phyloP scores from a whole-genome alignment of 2,888 invertebrate genomes.

The Ashinkailepas kermadecensis region DNA sequence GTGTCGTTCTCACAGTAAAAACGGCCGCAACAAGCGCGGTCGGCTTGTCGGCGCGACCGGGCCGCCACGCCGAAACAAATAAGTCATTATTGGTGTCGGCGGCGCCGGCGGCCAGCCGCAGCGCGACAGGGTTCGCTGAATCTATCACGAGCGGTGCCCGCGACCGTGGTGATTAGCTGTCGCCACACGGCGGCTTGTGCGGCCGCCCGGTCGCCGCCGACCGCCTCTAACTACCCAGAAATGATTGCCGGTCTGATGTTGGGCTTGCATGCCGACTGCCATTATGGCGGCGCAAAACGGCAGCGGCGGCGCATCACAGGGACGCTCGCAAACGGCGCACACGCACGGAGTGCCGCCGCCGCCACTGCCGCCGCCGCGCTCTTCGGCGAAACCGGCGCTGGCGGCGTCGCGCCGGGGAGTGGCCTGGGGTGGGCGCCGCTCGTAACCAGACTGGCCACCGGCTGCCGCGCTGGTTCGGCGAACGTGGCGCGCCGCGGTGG shows the following conservation, averaged over 20 bases:
- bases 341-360: conserved; percentile 2
- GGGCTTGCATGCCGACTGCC: conserved; percentile 12
- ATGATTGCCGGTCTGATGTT: background rate
- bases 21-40: background rate
- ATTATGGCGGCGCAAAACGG: background rate
- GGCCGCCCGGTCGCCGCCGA: background rate
- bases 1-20: background rate
- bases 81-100: conserved; percentile 4
- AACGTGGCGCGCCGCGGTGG: background rate
- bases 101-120: background rate
- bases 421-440: background rate
- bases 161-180: conserved; percentile 13
- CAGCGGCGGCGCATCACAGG: background rate
- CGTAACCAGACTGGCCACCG: background rate
- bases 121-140: background rate
- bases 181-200: background rate
- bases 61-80: background rate
- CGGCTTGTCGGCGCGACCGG: background rate
- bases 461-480: background rate
- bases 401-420: too few species aligned
- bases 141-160: background rate
- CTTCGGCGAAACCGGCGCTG: background rate
- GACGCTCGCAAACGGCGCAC: conserved; percentile 10
- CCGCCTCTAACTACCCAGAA: background rate
- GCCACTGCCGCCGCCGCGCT: background rate